phyloP scores from a whole-genome alignment of 2,113 vertebrate species.

The Gopherus flavomarginatus region DNA sequence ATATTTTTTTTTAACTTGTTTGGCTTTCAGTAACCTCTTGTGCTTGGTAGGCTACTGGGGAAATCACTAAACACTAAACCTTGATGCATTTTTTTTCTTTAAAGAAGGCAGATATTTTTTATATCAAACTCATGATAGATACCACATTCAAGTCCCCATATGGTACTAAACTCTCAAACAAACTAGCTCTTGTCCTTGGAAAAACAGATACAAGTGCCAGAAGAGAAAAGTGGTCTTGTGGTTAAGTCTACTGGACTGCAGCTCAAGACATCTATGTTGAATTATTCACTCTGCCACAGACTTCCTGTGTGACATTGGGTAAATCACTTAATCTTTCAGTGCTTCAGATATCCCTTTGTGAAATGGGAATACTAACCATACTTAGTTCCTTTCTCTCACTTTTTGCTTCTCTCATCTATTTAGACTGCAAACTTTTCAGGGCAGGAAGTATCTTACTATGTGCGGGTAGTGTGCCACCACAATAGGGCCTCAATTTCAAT shows the following conservation, averaged over 20 bases:
- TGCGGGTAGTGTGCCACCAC: fast-evolving
- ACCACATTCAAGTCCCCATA: not conserved
- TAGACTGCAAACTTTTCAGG: not conserved
- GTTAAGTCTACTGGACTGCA: not conserved
- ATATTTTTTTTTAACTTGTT: not conserved
- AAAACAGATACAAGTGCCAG: not conserved
- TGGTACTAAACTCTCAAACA: not conserved
- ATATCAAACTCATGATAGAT: not conserved
- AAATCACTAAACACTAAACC: not conserved
- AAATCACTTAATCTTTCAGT: constrained; percentile 31
- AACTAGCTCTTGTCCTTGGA: constrained; percentile 38
- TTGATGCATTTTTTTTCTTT: not conserved
- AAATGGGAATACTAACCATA: not conserved
- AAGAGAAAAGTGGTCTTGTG: not conserved
- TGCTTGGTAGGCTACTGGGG: not conserved
- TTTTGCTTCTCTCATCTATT: not conserved
- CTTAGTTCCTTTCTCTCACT: not conserved
- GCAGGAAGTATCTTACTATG: not conserved
- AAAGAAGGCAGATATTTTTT: not conserved
- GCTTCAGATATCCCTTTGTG: not conserved
- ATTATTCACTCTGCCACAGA: not conserved
- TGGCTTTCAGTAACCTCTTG: not conserved
- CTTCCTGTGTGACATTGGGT: not conserved
- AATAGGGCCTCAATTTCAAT: not conserved
- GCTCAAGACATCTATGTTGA: not conserved